A percentile compares a stretch with the other conserved stretches of the same genome.
Conservation (phyloP, 2,888 invertebrate genomes). For the Parthenolecanium corni region DNA sequence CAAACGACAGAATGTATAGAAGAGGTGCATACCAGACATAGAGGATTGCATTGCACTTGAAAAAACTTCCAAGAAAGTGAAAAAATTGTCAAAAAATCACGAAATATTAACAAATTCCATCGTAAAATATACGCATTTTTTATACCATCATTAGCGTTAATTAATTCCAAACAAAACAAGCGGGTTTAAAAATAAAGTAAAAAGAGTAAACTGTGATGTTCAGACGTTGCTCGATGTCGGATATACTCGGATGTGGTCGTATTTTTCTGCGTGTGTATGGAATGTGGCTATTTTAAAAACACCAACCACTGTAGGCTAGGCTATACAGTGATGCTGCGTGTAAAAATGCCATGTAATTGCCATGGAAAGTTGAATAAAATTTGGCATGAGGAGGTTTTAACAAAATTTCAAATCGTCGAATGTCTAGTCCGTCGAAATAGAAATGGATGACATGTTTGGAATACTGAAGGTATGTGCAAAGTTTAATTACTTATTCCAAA, state of each 20-base stretch:
- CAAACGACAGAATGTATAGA: too few species aligned
- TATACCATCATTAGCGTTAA: slow-evolving; percentile 21
- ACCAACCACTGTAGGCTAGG: background rate
- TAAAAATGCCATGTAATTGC: background rate
- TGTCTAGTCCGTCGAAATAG: too few species aligned
- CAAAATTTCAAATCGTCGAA: too few species aligned
- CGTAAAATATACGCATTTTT: slow-evolving; percentile 21
- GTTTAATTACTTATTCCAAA: too few species aligned
- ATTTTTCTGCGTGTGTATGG: background rate
- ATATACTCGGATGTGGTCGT: background rate
- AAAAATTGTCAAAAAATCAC: too few species aligned
- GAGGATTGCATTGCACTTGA: too few species aligned
- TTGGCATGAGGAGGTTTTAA: too few species aligned
- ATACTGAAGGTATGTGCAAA: too few species aligned
- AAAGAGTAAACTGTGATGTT: background rate
- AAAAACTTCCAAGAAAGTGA: too few species aligned
- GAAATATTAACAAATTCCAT: slow-evolving; percentile 9
- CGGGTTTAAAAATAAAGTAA: slow-evolving; percentile 24
- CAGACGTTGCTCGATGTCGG: background rate
- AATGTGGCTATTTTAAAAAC: slow-evolving; percentile 6
- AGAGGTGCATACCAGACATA: too few species aligned
- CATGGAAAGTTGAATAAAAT: too few species aligned
- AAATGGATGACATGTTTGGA: too few species aligned
- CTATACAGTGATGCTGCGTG: background rate
- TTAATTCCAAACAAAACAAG: slow-evolving; percentile 28